A percentile compares a stretch with the other conserved stretches of the same genome.
Conservation (phyloP, 1,140 invertebrate genomes). For the Tetragonula clypearis region DNA sequence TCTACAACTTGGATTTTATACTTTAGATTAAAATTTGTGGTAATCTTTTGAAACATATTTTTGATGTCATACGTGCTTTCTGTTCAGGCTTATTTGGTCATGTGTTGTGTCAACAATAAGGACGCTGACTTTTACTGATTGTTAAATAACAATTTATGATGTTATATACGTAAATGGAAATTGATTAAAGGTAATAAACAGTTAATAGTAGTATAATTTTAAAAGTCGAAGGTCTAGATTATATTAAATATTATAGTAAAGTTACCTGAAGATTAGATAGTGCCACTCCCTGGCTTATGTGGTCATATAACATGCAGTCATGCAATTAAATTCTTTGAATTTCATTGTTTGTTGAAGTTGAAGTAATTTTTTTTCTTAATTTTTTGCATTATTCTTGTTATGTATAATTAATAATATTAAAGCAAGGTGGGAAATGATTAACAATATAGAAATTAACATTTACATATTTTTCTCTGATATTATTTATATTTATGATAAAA, state of each 20-base stretch:
- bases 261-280: neutral
- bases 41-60: neutral
- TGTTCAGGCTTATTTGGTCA: neutral
- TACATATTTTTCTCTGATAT: neutral
- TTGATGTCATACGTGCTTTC: neutral
- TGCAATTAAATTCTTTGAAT: neutral
- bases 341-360: neutral
- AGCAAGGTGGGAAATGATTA: neutral
- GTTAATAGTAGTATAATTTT: neutral
- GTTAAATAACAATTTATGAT: constrained; percentile 1
- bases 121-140: neutral
- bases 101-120: neutral
- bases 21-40: neutral
- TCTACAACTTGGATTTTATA: neutral
- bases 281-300: constrained; percentile 26
- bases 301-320: neutral
- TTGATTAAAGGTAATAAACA: constrained; percentile 13
- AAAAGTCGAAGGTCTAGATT: neutral
- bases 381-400: neutral
- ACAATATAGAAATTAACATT: neutral
- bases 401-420: neutral
- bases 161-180: neutral
- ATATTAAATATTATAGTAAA: neutral
- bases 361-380: neutral
- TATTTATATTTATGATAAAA: neutral